phyloP scores from a whole-genome alignment of 2,113 vertebrate genomes.

The Psilopsiagon aurifrons region DNA sequence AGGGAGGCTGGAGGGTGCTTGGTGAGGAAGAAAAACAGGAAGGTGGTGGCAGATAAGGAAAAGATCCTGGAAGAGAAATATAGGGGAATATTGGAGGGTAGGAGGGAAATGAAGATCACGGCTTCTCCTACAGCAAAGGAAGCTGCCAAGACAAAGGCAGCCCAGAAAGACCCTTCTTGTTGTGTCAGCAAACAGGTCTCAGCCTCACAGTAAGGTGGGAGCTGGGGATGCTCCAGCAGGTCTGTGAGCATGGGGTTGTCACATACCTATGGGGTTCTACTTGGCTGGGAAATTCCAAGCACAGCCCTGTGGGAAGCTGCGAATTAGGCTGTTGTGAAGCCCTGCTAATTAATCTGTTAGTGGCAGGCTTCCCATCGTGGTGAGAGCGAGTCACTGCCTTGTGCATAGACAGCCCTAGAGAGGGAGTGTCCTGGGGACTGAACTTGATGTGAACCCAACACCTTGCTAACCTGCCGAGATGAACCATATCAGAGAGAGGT shows the following conservation, averaged over 20 bases:
- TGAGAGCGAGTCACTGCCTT: rapidly evolving
- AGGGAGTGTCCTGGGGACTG: background rate
- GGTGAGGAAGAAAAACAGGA: slow-evolving; percentile 69
- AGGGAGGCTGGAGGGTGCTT: slow-evolving; percentile 11
- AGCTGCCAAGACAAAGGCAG: background rate
- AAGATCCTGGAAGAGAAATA: slow-evolving; percentile 26
- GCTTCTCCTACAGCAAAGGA: slow-evolving; percentile 25
- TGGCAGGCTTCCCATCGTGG: rapidly evolving
- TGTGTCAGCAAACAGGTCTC: background rate
- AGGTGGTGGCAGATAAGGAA: slow-evolving; percentile 65
- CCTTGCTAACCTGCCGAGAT: background rate
- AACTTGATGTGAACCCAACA: background rate
- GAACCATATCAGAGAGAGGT: background rate
- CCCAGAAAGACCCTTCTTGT: background rate
- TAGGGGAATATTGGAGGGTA: slow-evolving; percentile 13
- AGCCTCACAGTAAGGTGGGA: background rate
- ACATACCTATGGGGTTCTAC: rapidly evolving
- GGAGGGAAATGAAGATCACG: background rate
- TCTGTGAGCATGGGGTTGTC: background rate
- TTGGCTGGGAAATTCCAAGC: background rate
- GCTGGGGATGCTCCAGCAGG: background rate
- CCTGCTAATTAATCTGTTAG: background rate
- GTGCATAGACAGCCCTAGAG: background rate
- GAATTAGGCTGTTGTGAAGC: background rate
- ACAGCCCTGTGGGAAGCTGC: background rate